Percentiles rank a stretch among this genome's conserved stretches.
These are phyloP conservation scores for Phalacrocorax pelagicus DNA, from an alignment of 2,113 vertebrate species.

Conservation along the genomic window DNA sequence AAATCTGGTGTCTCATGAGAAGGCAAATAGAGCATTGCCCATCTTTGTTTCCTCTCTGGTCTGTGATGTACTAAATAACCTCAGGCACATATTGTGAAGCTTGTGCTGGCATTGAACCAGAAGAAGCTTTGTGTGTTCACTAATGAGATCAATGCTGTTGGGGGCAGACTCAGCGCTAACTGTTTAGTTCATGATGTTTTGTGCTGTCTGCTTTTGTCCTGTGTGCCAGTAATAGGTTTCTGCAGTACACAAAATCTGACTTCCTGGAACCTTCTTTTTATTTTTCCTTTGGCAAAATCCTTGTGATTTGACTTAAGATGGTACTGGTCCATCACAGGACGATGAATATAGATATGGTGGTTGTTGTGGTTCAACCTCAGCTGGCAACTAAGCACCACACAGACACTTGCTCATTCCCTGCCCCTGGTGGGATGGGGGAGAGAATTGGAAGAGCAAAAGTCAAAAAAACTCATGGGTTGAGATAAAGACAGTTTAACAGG, in stretches of 20 bases:
- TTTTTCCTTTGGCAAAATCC: background rate
- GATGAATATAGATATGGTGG: background rate
- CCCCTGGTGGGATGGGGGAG: no score
- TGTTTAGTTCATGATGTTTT: background rate
- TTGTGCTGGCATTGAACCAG: background rate
- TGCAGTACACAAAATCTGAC: background rate
- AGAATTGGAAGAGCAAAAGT: no score
- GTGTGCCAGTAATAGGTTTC: background rate
- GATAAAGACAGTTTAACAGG: no score
- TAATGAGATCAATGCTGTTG: background rate
- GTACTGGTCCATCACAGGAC: background rate
- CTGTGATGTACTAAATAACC: background rate
- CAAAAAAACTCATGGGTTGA: no score
- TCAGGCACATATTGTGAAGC: background rate
- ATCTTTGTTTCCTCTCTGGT: background rate
- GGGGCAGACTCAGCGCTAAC: background rate
- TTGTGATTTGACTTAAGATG: background rate
- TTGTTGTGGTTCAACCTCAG: background rate
- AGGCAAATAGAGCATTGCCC: background rate
- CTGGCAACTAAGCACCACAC: no score
- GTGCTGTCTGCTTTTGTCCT: background rate
- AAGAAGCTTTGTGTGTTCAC: background rate
- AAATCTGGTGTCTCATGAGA: background rate
- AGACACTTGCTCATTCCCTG: no score
- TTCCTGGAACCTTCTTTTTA: background rate